Conservation (phyloP, 2,888 invertebrate genomes). For the Blastobasis lacticolella region DNA sequence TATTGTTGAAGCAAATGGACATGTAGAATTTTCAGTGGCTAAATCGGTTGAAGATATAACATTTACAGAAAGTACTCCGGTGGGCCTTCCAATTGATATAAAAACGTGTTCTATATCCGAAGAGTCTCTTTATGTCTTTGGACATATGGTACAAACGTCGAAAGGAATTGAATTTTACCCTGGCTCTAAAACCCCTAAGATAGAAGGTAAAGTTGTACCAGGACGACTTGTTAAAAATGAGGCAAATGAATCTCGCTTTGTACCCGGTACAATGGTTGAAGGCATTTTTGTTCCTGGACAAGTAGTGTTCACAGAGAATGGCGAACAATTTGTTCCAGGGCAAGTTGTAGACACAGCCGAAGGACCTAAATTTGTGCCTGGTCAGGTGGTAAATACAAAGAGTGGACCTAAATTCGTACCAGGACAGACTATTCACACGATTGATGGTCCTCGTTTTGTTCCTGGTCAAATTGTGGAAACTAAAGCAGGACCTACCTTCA, state of each 20-base stretch:
- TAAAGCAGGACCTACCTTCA: slow-evolving; percentile 83
- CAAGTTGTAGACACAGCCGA: slow-evolving; percentile 81
- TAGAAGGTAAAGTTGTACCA: slow-evolving; percentile 76
- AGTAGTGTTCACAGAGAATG: slow-evolving; percentile 79
- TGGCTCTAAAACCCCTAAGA: slow-evolving; percentile 62
- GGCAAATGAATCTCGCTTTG: slow-evolving; percentile 76
- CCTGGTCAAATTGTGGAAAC: slow-evolving; percentile 85
- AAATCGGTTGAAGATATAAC: slow-evolving; percentile 72
- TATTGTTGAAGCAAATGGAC: slow-evolving; percentile 60
- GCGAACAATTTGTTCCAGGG: slow-evolving; percentile 81
- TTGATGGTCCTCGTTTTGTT: slow-evolving; percentile 83
- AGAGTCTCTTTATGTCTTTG: slow-evolving; percentile 73
- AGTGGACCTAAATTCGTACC: slow-evolving; percentile 78
- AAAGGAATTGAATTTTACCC: slow-evolving; percentile 80
- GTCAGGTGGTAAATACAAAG: slow-evolving; percentile 82
- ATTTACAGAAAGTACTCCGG: slow-evolving; percentile 68
- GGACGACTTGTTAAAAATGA: slow-evolving; percentile 77
- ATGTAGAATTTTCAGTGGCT: slow-evolving; percentile 74
- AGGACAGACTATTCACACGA: slow-evolving; percentile 82
- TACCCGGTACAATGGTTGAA: slow-evolving; percentile 80
- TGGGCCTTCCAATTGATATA: slow-evolving; percentile 75
- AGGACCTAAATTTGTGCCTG: slow-evolving; percentile 83
- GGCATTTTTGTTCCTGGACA: slow-evolving; percentile 81
- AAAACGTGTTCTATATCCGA: slow-evolving; percentile 68
- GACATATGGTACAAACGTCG: slow-evolving; percentile 78